These are phyloP conservation scores for Bradypus variegatus DNA, from an alignment of 2,797 vertebrate species.

Conservation along the genomic window DNA sequence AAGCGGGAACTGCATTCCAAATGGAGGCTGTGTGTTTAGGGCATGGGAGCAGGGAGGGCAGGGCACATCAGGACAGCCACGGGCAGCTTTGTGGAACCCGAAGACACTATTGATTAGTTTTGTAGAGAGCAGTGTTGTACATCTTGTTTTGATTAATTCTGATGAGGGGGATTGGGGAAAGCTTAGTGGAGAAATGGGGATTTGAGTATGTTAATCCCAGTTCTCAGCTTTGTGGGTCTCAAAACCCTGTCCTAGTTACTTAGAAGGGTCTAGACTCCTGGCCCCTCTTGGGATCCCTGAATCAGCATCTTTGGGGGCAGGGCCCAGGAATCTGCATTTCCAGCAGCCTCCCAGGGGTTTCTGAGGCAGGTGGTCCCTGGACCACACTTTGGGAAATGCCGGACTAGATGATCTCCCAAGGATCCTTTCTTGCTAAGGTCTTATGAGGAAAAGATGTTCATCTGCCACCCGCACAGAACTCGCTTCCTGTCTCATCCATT, in stretches of 20 bases:
- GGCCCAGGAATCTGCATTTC: neutral
- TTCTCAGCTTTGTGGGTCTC: neutral
- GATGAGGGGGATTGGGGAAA: neutral
- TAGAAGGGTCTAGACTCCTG: neutral
- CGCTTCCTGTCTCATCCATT: constrained; percentile 55
- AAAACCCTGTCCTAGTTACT: neutral
- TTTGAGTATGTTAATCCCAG: neutral
- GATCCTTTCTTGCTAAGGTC: constrained; percentile 27
- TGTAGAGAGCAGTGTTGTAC: neutral
- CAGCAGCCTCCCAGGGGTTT: neutral
- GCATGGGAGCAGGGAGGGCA: too few relatives aligned
- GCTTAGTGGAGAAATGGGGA: neutral
- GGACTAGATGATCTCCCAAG: neutral
- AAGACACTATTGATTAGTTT: accelerated
- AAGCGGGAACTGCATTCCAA: accelerated
- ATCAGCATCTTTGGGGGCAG: neutral
- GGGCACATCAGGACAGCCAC: neutral
- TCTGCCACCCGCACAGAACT: constrained; percentile 7
- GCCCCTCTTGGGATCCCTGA: neutral
- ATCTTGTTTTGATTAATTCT: neutral
- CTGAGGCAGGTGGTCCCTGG: neutral
- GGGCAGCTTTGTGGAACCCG: neutral
- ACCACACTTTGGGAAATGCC: neutral
- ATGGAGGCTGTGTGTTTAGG: accelerated
- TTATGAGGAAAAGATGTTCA: constrained; percentile 26